Evolutionary conservation across 2,797 vertebrate species (phyloP).

Genomic region (Eulemur mongoz): DNA sequence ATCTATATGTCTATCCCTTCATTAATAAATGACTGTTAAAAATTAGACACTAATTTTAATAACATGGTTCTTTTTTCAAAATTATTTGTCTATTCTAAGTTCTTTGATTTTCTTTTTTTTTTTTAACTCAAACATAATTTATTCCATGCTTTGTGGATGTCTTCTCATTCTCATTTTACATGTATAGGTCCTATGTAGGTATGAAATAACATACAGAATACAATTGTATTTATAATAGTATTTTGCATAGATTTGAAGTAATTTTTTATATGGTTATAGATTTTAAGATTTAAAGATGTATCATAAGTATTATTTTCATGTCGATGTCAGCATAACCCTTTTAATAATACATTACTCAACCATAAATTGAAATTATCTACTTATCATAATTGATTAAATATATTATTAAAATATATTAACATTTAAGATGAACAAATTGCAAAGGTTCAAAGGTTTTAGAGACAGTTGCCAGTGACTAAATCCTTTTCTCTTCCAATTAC

Average conservation of each 20-base stretch:
- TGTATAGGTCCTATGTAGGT: not conserved
- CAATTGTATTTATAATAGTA: not conserved
- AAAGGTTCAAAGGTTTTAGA: not conserved
- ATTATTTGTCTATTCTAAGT: not conserved
- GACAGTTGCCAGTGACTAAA: not conserved
- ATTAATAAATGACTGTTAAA: not conserved
- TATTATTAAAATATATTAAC: not conserved
- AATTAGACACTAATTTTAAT: not conserved
- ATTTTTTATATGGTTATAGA: not conserved
- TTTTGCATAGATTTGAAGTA: not conserved
- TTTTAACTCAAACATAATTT: not conserved
- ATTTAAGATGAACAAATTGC: not conserved
- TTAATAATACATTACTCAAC: not conserved
- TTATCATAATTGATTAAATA: not conserved
- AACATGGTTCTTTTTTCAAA: not conserved
- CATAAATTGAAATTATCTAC: not conserved
- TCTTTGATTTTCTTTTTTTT: not conserved
- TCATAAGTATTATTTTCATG: not conserved
- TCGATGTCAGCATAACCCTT: not conserved
- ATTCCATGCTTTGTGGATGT: not conserved
- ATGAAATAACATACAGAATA: not conserved
- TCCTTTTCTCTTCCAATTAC: not conserved
- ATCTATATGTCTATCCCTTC: not conserved
- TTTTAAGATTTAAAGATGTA: conserved; percentile 33
- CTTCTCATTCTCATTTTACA: not conserved